Evolutionary conservation across 2,888 invertebrate genomes (phyloP).

Genomic region (Herminia tarsipennalis): DNA sequence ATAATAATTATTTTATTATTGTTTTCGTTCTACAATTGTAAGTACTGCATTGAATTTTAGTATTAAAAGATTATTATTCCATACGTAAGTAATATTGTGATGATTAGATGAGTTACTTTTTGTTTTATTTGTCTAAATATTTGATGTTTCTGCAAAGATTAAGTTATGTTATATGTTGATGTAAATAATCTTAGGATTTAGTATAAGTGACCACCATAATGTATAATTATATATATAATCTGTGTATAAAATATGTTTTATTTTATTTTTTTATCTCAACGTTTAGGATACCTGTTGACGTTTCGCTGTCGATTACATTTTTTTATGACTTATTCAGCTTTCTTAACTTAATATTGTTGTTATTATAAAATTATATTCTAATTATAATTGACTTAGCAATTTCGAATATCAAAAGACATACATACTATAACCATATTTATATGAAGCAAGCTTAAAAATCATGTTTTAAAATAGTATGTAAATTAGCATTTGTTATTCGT

Average conservation of each 20-base stretch:
- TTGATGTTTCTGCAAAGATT: constrained; percentile 41
- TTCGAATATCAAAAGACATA: constrained; percentile 13
- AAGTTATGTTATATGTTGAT: constrained; percentile 41
- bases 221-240: constrained; percentile 52
- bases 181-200: constrained; percentile 44
- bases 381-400: constrained; percentile 2
- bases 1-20: constrained; percentile 26
- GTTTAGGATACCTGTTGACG: not conserved
- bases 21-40: constrained; percentile 45
- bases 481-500: not conserved
- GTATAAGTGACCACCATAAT: constrained; percentile 47
- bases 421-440: not conserved
- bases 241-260: constrained; percentile 50
- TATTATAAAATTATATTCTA: constrained; percentile 6
- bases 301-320: not conserved
- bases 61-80: constrained; percentile 60
- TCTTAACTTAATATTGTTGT: constrained; percentile 8
- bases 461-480: no score
- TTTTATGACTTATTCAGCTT: not conserved
- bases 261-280: constrained; percentile 32
- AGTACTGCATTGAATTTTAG: constrained; percentile 55
- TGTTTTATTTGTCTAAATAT: constrained; percentile 27
- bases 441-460: not conserved
- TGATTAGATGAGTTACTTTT: constrained; percentile 34
- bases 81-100: constrained; percentile 62